A percentile compares a stretch with the other conserved stretches of the same genome.
Conservation (phyloP, 2,113 vertebrate genomes). For the Phrynosoma blainvillii region DNA sequence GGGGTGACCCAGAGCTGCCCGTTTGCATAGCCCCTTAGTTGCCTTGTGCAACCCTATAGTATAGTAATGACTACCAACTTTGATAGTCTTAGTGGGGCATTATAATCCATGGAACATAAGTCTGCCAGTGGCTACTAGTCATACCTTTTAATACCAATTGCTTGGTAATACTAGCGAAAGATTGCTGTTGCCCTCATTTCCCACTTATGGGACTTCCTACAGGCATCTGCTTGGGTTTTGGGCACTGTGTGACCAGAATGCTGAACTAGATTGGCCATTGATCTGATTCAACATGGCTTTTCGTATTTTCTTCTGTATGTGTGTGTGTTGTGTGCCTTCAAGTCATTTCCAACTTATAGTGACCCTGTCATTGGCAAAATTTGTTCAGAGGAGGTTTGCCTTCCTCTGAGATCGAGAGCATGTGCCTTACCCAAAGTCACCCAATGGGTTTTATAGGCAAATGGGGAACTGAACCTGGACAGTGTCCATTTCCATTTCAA, state of each 20-base stretch:
- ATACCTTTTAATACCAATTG: neutral
- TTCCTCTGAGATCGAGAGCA: too few species aligned
- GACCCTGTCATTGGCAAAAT: too few species aligned
- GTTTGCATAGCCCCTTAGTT: too few species aligned
- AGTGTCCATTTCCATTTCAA: fast-evolving
- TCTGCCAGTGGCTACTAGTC: neutral
- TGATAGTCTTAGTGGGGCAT: neutral
- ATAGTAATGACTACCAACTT: too few species aligned
- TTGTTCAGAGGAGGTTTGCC: too few species aligned
- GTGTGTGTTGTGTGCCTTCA: too few species aligned
- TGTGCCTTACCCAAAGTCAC: too few species aligned
- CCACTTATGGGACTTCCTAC: neutral
- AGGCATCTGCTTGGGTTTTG: neutral
- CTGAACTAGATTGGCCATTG: neutral
- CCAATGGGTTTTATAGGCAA: too few species aligned
- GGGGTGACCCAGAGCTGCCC: too few species aligned
- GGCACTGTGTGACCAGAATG: neutral
- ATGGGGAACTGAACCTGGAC: neutral
- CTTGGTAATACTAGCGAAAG: too few species aligned
- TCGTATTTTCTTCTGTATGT: neutral
- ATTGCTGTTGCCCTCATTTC: neutral
- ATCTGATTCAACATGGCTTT: neutral
- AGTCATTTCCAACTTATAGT: too few species aligned
- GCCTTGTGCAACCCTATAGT: too few species aligned
- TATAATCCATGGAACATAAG: neutral